Evolutionary conservation across 1,140 invertebrate genomes (phyloP), one percentile per base, ranked within the genome.

Genomic region (Physella acuta): DNA sequence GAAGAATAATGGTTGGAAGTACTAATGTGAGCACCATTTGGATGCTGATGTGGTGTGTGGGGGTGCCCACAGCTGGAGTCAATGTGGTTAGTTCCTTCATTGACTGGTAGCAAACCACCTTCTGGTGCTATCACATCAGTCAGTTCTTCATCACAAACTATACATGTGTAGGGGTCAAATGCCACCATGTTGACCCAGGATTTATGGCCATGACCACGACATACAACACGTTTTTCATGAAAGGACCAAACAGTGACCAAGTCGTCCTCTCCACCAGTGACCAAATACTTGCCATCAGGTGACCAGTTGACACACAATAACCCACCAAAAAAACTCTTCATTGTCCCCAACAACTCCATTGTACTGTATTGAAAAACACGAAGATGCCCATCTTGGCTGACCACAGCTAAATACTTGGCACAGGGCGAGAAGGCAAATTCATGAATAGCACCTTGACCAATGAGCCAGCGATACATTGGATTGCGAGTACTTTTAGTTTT

Each of bases 231-330:
- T 76, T 94, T 90, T 79, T 99, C 95, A 76, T 90, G 87, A 81
- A 97, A 91, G 59, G 93, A 96, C 92, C 94, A 99, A n/a, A 99
- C 92, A 11, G 97, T 98, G 5, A 99, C 92, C 49, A 99, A 87
- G 86, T 99, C 97, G 87, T 99, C 98, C 86, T 99, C 97, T 30
- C 98, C 98, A 3, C 97, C 97, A 1, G 94, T 94, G 1, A 96
- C 96, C 49, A 99, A 92, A 79, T 96, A 95, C 79, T 92, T 92
- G 11, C 94, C 92, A 86, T 99, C 97, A 0, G 95, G 95, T 24
- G 95, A 97, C 98, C 98, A 99, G 81, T 94, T 94, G 20, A 99
- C 94, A 84, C 97, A 99, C 16, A 90, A 76, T 17, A 91, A 91
- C 31, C 97, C 97, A 62, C 97, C 97, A 86, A 99, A 99, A 84